These are phyloP conservation scores for Ceratosolen solmsi DNA, from an alignment of 1,140 invertebrate species.

Conservation along the genomic window DNA sequence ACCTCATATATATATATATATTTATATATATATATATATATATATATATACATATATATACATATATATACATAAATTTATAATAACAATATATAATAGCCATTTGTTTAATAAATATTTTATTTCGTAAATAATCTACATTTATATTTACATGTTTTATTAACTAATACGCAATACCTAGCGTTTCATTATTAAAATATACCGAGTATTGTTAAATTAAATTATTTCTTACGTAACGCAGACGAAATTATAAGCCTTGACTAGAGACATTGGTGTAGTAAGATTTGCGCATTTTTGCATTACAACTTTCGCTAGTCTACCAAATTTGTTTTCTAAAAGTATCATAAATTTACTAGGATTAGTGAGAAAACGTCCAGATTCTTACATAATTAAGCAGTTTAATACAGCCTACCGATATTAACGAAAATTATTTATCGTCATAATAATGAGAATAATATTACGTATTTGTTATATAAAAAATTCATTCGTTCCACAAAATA, in stretches of 20 bases:
- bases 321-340: background rate
- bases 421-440: background rate
- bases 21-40: no score
- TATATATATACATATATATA: no score
- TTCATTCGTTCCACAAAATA: background rate
- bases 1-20: background rate
- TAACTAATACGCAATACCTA: background rate
- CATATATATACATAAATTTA: background rate
- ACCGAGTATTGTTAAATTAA: background rate
- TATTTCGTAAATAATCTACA: constrained; percentile 21
- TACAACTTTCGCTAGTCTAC: background rate
- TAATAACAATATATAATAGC: background rate
- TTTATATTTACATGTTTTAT: constrained; percentile 1
- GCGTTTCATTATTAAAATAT: background rate
- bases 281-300: background rate
- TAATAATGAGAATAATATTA: background rate
- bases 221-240: background rate
- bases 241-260: constrained; percentile 3
- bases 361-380: background rate
- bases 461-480: background rate
- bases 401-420: background rate
- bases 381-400: background rate
- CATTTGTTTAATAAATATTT: constrained; percentile 15
- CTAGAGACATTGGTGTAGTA: constrained; percentile 25
- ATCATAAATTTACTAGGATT: background rate